These are phyloP conservation scores for Sebastes kiyomatsui DNA, from an alignment of 2,797 vertebrate genomes.

Conservation along the genomic window DNA sequence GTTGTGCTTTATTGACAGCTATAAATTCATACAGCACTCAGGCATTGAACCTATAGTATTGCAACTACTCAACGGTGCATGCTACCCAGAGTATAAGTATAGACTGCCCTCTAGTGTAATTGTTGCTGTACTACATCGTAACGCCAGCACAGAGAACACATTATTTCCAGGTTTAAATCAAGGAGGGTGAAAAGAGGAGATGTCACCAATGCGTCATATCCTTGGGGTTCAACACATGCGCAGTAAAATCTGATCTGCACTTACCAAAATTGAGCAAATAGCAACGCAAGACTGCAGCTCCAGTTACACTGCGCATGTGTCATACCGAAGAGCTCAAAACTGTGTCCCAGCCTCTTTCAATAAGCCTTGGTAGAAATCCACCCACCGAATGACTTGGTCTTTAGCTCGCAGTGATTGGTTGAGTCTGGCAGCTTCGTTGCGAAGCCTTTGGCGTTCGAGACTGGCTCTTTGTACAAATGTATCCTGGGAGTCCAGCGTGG, in stretches of 20 bases:
- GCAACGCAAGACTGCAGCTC: no score
- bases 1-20: neutral
- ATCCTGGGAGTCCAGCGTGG: constrained; percentile 84
- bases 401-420: constrained; percentile 77
- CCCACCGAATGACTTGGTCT: constrained; percentile 85
- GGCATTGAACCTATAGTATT: neutral
- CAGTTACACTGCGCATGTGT: no score
- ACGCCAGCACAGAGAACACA: neutral
- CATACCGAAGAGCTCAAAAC: no score
- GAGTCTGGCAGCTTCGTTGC: constrained; percentile 79
- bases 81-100: neutral
- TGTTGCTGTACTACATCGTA: neutral
- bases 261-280: no score
- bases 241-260: no score
- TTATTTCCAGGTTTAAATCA: neutral
- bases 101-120: constrained; percentile 38
- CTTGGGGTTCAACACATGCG: no score
- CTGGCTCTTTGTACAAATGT: constrained; percentile 78
- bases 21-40: neutral
- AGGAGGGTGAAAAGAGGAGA: no score
- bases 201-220: no score
- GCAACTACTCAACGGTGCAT: no score
- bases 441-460: constrained; percentile 82
- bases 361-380: neutral
- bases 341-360: no score